phyloP scores from a whole-genome alignment of 2,797 vertebrate genomes.

The Echeneis naucrates region DNA sequence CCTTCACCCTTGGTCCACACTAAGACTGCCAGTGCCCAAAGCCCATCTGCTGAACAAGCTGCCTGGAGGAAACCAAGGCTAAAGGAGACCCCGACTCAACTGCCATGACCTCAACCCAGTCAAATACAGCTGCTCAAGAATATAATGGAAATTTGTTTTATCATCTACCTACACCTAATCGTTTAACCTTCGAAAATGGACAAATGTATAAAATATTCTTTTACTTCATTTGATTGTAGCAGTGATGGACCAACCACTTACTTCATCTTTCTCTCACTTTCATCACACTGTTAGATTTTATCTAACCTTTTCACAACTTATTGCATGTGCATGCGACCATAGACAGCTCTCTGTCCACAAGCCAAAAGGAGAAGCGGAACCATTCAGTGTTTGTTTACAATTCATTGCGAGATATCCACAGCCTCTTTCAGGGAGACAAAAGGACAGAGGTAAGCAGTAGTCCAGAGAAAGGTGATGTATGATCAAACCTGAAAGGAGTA shows the following conservation, averaged over 20 bases:
- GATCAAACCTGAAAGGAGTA: conserved; percentile 82
- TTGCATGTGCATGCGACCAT: conserved; percentile 13
- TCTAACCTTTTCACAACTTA: conserved; percentile 34
- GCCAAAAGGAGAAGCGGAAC: conserved; percentile 28
- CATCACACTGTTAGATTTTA: conserved; percentile 38
- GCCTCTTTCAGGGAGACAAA: conserved; percentile 64
- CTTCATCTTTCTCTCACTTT: not conserved
- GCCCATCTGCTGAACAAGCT: conserved; percentile 71
- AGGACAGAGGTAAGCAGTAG: conserved; percentile 68
- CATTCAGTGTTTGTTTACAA: conserved; percentile 59
- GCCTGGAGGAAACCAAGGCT: conserved; percentile 56
- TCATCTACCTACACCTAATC: not conserved
- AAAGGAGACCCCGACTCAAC: conserved; percentile 28
- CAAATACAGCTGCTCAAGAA: conserved; percentile 7
- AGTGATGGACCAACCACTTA: conserved; percentile 15
- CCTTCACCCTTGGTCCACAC: conserved; percentile 61
- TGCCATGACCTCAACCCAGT: conserved; percentile 7
- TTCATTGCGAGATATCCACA: conserved; percentile 31
- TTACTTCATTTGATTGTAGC: no score
- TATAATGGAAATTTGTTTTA: not conserved
- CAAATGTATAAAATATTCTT: not conserved
- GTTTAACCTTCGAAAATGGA: not conserved
- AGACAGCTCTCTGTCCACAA: conserved; percentile 45
- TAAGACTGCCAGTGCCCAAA: conserved; percentile 29
- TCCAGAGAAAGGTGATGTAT: conserved; percentile 78